These are phyloP conservation scores for Poeciliopsis paucimaculata DNA, from an alignment of 2,797 vertebrate species.

Conservation along the genomic window DNA sequence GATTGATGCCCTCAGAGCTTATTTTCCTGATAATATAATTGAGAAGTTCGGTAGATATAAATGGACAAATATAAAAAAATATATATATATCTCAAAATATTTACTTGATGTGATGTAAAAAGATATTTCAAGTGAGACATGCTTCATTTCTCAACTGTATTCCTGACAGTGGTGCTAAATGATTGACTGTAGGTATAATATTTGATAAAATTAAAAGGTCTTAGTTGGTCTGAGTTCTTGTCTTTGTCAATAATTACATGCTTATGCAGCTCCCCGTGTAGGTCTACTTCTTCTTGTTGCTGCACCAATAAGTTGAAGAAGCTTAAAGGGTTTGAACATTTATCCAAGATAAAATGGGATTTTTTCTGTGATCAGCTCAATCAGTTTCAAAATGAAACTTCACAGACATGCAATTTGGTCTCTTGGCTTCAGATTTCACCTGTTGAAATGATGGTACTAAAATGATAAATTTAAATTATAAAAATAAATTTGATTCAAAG, in stretches of 20 bases:
- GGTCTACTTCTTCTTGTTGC: neutral
- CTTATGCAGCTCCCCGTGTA: neutral
- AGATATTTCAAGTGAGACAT: neutral
- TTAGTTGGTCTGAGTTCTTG: neutral
- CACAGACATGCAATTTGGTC: neutral
- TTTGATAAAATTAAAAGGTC: neutral
- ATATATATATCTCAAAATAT: neutral
- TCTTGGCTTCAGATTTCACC: neutral
- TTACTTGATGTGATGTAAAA: neutral
- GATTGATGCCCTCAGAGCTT: slow-evolving; percentile 17
- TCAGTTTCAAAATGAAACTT: too few species aligned
- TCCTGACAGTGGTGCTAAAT: neutral
- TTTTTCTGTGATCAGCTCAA: too few species aligned
- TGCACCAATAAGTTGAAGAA: neutral
- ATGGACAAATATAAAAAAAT: neutral
- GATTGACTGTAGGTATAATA: neutral
- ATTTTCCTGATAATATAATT: neutral
- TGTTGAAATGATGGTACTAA: too few species aligned
- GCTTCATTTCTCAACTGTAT: neutral
- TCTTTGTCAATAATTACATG: neutral
- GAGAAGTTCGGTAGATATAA: neutral
- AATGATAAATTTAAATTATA: too few species aligned
- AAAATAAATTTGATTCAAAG: slow-evolving; percentile 3
- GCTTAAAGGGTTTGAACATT: neutral
- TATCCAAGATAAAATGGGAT: neutral